Conservation (phyloP, 1,140 invertebrate genomes). For the Cephus cinctus region DNA sequence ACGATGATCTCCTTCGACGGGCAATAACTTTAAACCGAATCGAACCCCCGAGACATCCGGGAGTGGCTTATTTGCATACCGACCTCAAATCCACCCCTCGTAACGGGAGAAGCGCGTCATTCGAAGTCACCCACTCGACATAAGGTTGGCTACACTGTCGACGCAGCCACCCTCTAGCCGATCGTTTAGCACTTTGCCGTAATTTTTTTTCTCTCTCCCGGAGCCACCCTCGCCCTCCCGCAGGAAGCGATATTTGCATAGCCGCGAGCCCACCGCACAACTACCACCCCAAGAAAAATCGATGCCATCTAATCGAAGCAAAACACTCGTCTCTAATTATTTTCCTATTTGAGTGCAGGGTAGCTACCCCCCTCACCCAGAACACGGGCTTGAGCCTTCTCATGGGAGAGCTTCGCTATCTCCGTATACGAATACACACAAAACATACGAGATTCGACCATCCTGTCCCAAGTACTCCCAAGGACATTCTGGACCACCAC, state of each 20-base stretch:
- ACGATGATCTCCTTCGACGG: slow-evolving; percentile 34
- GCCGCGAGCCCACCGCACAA: slow-evolving; percentile 16
- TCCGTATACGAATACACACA: too few relatives aligned
- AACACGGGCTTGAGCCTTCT: too few relatives aligned
- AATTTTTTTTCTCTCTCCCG: slow-evolving; percentile 37
- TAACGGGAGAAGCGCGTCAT: slow-evolving; percentile 23
- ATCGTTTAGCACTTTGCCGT: slow-evolving; percentile 47
- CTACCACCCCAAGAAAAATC: slow-evolving; percentile 31
- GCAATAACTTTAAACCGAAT: slow-evolving; percentile 46
- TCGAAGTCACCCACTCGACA: slow-evolving; percentile 41
- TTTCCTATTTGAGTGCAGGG: slow-evolving; percentile 18
- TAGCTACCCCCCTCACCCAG: too few relatives aligned
- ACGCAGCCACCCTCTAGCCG: slow-evolving; percentile 22
- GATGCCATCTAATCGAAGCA: slow-evolving; percentile 40
- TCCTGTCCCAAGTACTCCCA: too few relatives aligned
- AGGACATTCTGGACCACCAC: too few relatives aligned
- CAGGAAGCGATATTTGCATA: slow-evolving; percentile 43
- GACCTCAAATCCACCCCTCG: slow-evolving; percentile 40
- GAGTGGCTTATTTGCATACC: slow-evolving; percentile 51
- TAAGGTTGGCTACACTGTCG: slow-evolving; percentile 28
- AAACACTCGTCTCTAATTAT: slow-evolving; percentile 37
- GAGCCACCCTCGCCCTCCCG: slow-evolving; percentile 1
- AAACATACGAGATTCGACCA: too few relatives aligned
- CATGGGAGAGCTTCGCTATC: too few relatives aligned
- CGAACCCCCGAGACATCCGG: slow-evolving; percentile 49